A percentile compares a stretch with the other conserved stretches of the same genome.
phyloP scores from a whole-genome alignment of 53 echinoderm and acorn worm genomes.

The Astropecten irregularis region DNA sequence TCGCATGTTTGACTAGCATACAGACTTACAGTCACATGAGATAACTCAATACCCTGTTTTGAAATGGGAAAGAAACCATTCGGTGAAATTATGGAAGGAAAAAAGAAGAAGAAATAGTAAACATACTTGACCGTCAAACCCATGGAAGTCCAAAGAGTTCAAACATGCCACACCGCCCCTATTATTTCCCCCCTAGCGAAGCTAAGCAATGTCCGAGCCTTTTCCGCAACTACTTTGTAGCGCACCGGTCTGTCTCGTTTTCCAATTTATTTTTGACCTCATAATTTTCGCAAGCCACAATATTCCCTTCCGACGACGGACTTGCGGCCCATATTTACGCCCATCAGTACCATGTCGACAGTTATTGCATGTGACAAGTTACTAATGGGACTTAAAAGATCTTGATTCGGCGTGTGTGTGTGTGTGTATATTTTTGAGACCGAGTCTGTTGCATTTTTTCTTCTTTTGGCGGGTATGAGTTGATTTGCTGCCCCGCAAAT shows the following conservation, averaged over 20 bases:
- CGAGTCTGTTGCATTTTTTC: constrained; percentile 33
- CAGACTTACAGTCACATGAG: no score
- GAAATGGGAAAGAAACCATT: no score
- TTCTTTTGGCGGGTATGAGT: constrained; percentile 34
- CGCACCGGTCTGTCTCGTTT: not conserved
- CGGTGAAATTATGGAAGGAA: no score
- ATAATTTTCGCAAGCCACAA: not conserved
- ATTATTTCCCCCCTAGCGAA: constrained; percentile 1
- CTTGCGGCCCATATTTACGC: not conserved
- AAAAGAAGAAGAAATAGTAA: no score
- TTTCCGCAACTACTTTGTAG: no score
- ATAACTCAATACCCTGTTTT: no score
- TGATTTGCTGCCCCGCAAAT: constrained; percentile 51
- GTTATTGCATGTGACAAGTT: constrained; percentile 27
- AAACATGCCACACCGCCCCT: not conserved
- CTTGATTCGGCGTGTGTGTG: no score
- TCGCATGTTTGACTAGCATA: no score
- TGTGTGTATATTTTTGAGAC: not conserved
- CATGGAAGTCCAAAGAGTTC: no score
- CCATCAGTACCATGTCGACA: not conserved
- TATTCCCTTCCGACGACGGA: not conserved
- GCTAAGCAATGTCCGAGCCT: not conserved
- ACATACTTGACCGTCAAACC: no score
- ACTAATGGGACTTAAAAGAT: constrained; percentile 45
- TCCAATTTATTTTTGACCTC: constrained; percentile 32